Evolutionary conservation across 2,797 vertebrate species (phyloP).

Genomic region (Fratercula arctica): DNA sequence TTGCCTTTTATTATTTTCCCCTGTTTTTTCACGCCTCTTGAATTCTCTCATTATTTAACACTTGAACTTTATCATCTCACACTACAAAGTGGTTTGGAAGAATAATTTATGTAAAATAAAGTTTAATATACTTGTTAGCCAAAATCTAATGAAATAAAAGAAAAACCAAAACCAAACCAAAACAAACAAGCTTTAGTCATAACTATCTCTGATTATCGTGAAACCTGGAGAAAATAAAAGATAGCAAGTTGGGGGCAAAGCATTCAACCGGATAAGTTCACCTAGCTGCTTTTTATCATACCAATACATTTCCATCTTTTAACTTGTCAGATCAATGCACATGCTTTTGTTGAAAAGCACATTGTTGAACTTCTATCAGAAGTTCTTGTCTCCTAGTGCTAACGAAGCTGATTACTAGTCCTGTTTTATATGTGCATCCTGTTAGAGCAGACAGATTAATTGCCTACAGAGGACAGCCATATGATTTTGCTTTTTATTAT

Average conservation of each 20-base stretch:
- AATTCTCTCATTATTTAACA: neutral
- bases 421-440: slow-evolving; percentile 17
- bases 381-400: neutral
- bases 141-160: neutral
- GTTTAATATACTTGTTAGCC: neutral
- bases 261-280: neutral
- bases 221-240: neutral
- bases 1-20: neutral
- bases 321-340: neutral
- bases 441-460: slow-evolving; percentile 11
- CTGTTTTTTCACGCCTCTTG: neutral
- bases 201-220: neutral
- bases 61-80: neutral
- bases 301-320: neutral
- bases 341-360: neutral
- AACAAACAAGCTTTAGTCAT: neutral
- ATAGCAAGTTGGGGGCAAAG: neutral
- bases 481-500: slow-evolving; percentile 19
- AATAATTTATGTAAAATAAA: neutral
- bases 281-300: neutral
- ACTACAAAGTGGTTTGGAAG: neutral
- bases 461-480: neutral
- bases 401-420: slow-evolving; percentile 29
- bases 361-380: neutral
- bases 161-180: neutral